A percentile compares a stretch with the other conserved stretches of the same genome.
phyloP scores from a whole-genome alignment of 2,888 invertebrate species.

The Pemphredon lugubris region DNA sequence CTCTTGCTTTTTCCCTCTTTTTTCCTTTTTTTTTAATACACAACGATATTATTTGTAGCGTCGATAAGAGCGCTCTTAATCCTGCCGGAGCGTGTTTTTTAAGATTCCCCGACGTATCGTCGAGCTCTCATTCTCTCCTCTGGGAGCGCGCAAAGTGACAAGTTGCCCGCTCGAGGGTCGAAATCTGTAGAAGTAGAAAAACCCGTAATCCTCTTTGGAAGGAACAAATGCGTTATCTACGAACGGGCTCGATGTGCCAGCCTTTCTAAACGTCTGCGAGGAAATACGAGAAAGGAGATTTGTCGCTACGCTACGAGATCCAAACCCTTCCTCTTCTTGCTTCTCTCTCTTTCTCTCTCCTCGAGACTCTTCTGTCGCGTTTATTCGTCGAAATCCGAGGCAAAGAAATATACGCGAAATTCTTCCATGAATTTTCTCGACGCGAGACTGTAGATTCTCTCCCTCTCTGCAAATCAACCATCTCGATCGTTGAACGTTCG shows the following conservation, averaged over 20 bases:
- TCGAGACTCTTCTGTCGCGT: too few species aligned
- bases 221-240: conserved; percentile 45
- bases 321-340: conserved; percentile 3
- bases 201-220: conserved; percentile 60
- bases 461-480: background rate
- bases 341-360: too few species aligned
- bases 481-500: background rate
- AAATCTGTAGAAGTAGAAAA: conserved; percentile 48
- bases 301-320: conserved; percentile 23
- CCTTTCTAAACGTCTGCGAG: conserved; percentile 24
- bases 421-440: too few species aligned
- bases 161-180: conserved; percentile 16
- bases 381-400: too few species aligned
- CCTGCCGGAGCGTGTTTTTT: too few species aligned
- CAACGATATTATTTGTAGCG: conserved; percentile 15
- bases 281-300: conserved; percentile 20
- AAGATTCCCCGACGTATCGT: conserved; percentile 18
- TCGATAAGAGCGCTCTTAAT: conserved; percentile 23
- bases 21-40: background rate
- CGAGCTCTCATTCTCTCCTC: background rate
- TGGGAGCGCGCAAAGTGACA: conserved; percentile 28
- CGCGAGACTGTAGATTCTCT: too few species aligned
- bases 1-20: too few species aligned
- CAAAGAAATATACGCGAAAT: too few species aligned
- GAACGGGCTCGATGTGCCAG: conserved; percentile 50